Base-by-base conservation (phyloP, 2,113 vertebrate species). In the Gnathonemus echidnorhynchus region DNA sequence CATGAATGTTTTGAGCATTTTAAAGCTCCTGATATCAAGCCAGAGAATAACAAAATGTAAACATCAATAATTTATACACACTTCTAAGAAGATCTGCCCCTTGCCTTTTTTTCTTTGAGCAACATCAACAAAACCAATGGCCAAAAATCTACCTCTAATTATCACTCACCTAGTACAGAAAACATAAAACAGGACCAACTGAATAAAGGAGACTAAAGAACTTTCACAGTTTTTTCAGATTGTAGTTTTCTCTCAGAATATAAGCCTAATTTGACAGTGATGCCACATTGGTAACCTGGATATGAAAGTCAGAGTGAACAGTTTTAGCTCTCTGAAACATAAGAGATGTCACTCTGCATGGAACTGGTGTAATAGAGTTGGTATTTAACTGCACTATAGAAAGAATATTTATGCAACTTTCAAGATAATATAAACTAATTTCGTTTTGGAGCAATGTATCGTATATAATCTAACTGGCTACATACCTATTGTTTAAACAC, bases 51-150 rank as follows among this genome's bases (percentile, higher is more conserved):
- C 91, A 91, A 92, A 92, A 92, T 91, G 90, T 92, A 91, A 92
- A 91, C 90, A 93, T 93, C 90, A 92, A 92, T 93, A 91, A 92
- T 93, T 91, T 91, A 93, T 91, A 92, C 87, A 42, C 49, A 31
- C 31, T 70, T 92, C 88, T 91, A 92, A 92, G 90, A 91, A 90
- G 86, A 35, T 52, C 46, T 58, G 70, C 87, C 90, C 89, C 87
- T 89, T 89, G 48, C 52, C 66, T 39, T 88, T 90, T 91, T 11
- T 62, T 89, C 85, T 88, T 89, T 88, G 91, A 90, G 74, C 62
- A 89, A 89, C 50, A 89, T 92, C 90, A 93, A 91, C 88, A 92
- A 58, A 88, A 91, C 88, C 77, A 77, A 53, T 58, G 86, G 90
- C 90, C 89, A 91, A 87, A 90, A 88, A 91, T 90, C 90, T 91